Evolutionary conservation across 2,113 vertebrate species (phyloP), one percentile per base, ranked within the genome.

Genomic region (Lynx canadensis): DNA sequence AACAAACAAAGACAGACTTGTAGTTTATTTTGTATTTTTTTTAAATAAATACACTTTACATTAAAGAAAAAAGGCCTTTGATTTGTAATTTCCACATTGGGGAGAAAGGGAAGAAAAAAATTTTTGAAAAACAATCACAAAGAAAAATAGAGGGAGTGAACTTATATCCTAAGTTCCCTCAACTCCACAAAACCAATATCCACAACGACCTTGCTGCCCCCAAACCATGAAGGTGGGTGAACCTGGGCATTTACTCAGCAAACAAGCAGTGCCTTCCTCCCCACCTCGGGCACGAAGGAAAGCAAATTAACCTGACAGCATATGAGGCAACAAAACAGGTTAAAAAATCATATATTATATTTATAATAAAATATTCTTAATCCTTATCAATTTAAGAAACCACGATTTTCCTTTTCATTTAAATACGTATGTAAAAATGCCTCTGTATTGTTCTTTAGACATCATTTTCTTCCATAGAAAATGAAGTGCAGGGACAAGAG

Each of bases 31-130:
- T 98, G 97, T 97, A 79, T 94, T 97, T 98, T 98, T 98, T 98
- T 99, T 98, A 99, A 99, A 99, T 99, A 99, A 99, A 99, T 99
- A 99, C 99, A 99, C 98, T 99, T 99, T 99, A 99, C 99, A 99
- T 99, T 98, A 99, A 99, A 99, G 98, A 99, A 99, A 99, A 99
- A 99, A 99, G 98, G 98, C 98, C 98, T 99, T 99, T 98, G 97
- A 98, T 99, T 99, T 98, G 98, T 98, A 98, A 96, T 99, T 99
- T 98, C 98, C 98, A 99, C 98, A 98, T 98, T 98, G 95, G 98
- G 98, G 98, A 97, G 93, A 98, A 97, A 97, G 52, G 76, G 81
- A 68, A 95, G 74, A 76, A 95, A 96, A 87, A 97, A 93, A 78
- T 96, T 97, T 95, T 94, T 98, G 98, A 98, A 98, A 98, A 98